phyloP scores from a whole-genome alignment of 2,113 vertebrate species.

The Odocoileus virginianus region DNA sequence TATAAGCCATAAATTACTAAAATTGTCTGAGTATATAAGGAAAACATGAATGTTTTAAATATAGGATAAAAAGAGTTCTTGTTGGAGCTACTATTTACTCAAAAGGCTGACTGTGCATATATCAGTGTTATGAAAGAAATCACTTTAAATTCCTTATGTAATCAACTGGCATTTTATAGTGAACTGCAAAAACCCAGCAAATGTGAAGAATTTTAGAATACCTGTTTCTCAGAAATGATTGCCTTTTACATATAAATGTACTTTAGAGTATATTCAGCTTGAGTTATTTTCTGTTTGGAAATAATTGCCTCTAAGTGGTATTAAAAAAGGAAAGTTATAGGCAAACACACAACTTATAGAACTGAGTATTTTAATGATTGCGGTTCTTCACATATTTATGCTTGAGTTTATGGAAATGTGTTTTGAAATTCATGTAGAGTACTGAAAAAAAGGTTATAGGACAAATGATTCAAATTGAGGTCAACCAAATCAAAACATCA shows the following conservation, averaged over 20 bases:
- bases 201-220: conserved; percentile 21
- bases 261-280: conserved; percentile 31
- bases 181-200: conserved; percentile 17
- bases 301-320: conserved; percentile 39
- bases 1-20: background rate
- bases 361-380: conserved; percentile 33
- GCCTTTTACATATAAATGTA: conserved; percentile 28
- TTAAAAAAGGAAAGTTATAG: conserved; percentile 46
- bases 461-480: conserved; percentile 59
- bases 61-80: background rate
- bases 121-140: conserved; percentile 7
- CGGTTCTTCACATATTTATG: conserved; percentile 25
- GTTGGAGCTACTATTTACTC: background rate
- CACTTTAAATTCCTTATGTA: conserved; percentile 33
- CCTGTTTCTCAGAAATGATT: conserved; percentile 10
- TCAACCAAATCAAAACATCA: conserved; percentile 56
- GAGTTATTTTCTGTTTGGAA: conserved; percentile 51
- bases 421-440: conserved; percentile 48
- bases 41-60: conserved; percentile 13
- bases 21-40: background rate
- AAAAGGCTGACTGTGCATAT: conserved; percentile 26
- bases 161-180: conserved; percentile 35
- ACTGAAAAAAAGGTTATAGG: conserved; percentile 22
- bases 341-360: conserved; percentile 31
- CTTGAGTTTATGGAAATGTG: conserved; percentile 36